Conservation (phyloP, 2,797 vertebrate species). For the Nasua narica region DNA sequence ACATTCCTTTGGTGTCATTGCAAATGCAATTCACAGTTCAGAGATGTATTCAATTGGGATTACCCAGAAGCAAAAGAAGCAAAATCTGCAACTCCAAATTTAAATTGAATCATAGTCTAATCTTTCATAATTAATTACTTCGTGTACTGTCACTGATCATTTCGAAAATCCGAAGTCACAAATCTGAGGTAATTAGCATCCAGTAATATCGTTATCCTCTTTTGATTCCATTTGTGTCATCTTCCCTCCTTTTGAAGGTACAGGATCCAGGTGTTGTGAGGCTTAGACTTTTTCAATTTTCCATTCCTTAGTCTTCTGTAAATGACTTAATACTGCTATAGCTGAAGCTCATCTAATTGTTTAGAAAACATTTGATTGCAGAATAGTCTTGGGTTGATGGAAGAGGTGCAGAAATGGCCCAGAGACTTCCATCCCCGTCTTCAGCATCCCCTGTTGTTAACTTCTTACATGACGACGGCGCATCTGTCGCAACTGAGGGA, state of each 20-base stretch:
- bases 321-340: background rate
- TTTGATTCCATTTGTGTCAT: background rate
- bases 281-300: background rate
- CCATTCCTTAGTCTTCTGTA: background rate
- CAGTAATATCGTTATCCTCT: background rate
- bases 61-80: background rate
- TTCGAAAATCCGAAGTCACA: conserved; percentile 19
- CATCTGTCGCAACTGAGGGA: background rate
- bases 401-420: background rate
- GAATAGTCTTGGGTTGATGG: background rate
- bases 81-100: background rate
- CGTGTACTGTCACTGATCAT: background rate
- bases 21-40: background rate
- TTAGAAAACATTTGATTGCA: background rate
- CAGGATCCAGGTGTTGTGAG: background rate
- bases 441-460: background rate
- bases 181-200: background rate
- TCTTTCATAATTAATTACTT: conserved; percentile 54
- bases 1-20: background rate
- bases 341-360: background rate
- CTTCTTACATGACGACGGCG: background rate
- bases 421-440: background rate
- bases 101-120: conserved; percentile 12
- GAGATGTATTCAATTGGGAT: background rate
- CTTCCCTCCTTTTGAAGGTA: background rate